These are phyloP conservation scores for Galemys pyrenaicus DNA, from an alignment of 2,113 vertebrate genomes.

Conservation along the genomic window DNA sequence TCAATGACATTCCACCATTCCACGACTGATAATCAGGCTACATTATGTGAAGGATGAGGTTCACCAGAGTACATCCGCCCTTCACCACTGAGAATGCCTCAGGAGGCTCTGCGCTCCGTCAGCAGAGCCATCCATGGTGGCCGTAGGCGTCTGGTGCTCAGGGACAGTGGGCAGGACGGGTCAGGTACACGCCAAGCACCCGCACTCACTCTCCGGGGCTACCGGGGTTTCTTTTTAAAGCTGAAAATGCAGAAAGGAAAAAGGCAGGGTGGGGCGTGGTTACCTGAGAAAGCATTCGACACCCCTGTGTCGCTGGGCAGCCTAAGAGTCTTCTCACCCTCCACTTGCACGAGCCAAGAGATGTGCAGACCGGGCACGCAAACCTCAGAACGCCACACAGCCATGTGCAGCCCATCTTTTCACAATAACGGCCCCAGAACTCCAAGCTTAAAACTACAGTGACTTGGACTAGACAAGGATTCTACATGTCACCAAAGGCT, in stretches of 20 bases:
- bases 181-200: too few species aligned
- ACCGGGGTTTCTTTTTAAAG: background rate
- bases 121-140: too few species aligned
- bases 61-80: background rate
- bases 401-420: background rate
- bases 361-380: background rate
- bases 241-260: background rate
- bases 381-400: background rate
- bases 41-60: background rate
- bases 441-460: conserved; percentile 23
- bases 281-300: background rate
- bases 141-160: too few species aligned
- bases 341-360: background rate
- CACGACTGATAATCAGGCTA: conserved; percentile 60
- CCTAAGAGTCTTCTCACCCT: background rate
- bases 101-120: fast-evolving
- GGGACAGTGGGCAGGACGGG: too few species aligned
- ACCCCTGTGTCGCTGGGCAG: background rate
- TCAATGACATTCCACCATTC: conserved; percentile 69
- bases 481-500: background rate
- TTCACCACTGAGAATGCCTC: background rate
- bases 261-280: background rate
- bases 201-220: background rate
- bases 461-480: background rate
- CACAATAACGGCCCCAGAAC: background rate